These are phyloP conservation scores for Adoxophyes honmai DNA, from an alignment of 1,140 invertebrate genomes.

Conservation along the genomic window DNA sequence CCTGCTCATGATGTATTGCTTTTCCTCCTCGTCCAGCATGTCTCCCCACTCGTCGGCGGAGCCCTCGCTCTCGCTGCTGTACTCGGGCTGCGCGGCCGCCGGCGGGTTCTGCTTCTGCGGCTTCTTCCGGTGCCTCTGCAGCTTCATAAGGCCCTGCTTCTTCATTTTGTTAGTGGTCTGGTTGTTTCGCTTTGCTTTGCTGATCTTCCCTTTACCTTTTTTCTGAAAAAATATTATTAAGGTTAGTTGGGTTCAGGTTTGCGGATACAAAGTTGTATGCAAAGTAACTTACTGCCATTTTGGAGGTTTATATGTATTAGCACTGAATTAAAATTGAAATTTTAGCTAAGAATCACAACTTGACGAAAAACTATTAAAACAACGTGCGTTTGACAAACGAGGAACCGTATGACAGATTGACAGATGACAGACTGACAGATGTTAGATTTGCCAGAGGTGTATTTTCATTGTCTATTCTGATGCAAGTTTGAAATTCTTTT, in stretches of 20 bases:
- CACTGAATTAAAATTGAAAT: background rate
- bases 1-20: slow-evolving; percentile 79
- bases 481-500: no score
- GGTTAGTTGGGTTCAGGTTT: slow-evolving; percentile 11
- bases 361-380: slow-evolving; percentile 28
- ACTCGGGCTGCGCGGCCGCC: slow-evolving; percentile 34
- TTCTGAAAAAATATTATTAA: slow-evolving; percentile 51
- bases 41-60: slow-evolving; percentile 78
- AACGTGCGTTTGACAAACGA: slow-evolving; percentile 26
- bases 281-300: slow-evolving; percentile 52
- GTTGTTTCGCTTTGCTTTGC: slow-evolving; percentile 80
- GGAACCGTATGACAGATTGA: background rate
- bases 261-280: background rate
- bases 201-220: slow-evolving; percentile 78
- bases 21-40: slow-evolving; percentile 81
- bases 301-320: slow-evolving; percentile 8
- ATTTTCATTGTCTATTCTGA: no score
- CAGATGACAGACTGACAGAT: background rate
- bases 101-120: slow-evolving; percentile 68
- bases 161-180: slow-evolving; percentile 80
- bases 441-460: no score
- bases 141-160: slow-evolving; percentile 80
- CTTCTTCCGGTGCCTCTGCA: slow-evolving; percentile 64
- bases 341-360: no score
- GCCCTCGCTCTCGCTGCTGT: slow-evolving; percentile 61